Evolutionary conservation across 2,888 invertebrate species (phyloP), one percentile per base, ranked within the genome.

Genomic region (Lochmaea capreae): DNA sequence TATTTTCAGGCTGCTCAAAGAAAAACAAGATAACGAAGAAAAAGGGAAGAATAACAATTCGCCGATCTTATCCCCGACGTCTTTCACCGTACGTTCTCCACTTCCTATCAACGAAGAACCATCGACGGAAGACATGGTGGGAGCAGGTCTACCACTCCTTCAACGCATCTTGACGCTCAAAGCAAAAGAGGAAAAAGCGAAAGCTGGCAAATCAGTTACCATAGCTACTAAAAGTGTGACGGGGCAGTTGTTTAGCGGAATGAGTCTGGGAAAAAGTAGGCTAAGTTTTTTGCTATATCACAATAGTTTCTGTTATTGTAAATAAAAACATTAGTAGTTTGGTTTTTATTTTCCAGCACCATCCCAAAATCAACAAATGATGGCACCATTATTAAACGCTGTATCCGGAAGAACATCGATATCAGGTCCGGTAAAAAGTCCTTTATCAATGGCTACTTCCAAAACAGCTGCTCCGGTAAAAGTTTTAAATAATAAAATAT

Each of bases 121-220:
- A 33, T 77, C 81, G 11, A 75, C 77, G n/a, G 82, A 90, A 14
- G 92, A 93, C 86, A 89, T 92, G 14, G 90, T 92, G 71, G 93
- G 93, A 65, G 92, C 92, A 77, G 92, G 92, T 66, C 89, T 95
- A 67, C 93, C 95, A 6, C 89, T 95, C 5, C 86, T 94, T 33
- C 94, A 95, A 86, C 89, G 95, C 78, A 89, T 95, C 75, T 89
- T 94, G 33, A 88, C 94, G 77, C 88, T 95, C 63, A 94, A 95
- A 88, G 92, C 93, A 43, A 94, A 93, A 87, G 93, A 93, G 86
- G 94, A 94, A 79, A 82, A 79, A 67, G 79, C 81, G 14, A 79
- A 79, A 16, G 81, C 79, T 66, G 76, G 78, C 22, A 79, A 77
- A n/a, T 83, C 78, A 73, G 77, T 78, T 26, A 78, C 77, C 14